Evolutionary conservation across 2,113 vertebrate species (phyloP).

Genomic region (Emydura subglobosa): DNA sequence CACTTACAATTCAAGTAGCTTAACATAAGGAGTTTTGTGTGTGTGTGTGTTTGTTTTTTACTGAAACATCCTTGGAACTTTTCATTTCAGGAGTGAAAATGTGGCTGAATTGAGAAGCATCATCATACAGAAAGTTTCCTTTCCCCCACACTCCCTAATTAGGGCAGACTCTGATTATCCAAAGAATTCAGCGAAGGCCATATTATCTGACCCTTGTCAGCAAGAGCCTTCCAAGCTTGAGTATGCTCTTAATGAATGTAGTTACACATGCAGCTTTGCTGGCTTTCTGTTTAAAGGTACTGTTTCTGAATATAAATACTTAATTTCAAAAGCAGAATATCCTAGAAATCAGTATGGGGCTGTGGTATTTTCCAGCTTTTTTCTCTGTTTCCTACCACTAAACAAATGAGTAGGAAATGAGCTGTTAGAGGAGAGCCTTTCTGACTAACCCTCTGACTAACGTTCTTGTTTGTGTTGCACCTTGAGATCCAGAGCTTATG

Average conservation of each 20-base stretch:
- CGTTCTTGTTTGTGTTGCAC: not conserved
- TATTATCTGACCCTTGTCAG: slow-evolving; percentile 63
- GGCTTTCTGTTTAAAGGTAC: not conserved
- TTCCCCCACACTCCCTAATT: slow-evolving; percentile 6
- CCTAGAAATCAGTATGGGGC: not conserved
- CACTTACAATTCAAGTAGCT: slow-evolving; percentile 53
- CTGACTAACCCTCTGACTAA: too few species aligned
- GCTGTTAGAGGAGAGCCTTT: not conserved
- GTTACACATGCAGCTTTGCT: not conserved
- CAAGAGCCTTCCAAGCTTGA: slow-evolving; percentile 40
- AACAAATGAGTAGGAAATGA: not conserved
- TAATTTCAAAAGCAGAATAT: not conserved
- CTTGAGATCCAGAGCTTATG: not conserved
- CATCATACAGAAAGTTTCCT: not conserved
- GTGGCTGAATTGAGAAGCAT: not conserved
- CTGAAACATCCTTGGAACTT: not conserved
- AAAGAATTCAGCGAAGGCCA: slow-evolving; percentile 37
- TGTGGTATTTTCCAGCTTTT: not conserved
- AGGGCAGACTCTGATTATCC: slow-evolving; percentile 45
- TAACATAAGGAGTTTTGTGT: slow-evolving; percentile 19
- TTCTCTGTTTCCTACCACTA: not conserved
- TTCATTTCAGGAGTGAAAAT: not conserved
- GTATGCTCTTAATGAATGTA: slow-evolving; percentile 21
- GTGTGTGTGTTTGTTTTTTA: not conserved
- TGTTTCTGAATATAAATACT: not conserved